Evolutionary conservation across 2,113 vertebrate genomes (phyloP), one percentile per base, ranked within the genome.

Genomic region (Pantherophis guttatus): DNA sequence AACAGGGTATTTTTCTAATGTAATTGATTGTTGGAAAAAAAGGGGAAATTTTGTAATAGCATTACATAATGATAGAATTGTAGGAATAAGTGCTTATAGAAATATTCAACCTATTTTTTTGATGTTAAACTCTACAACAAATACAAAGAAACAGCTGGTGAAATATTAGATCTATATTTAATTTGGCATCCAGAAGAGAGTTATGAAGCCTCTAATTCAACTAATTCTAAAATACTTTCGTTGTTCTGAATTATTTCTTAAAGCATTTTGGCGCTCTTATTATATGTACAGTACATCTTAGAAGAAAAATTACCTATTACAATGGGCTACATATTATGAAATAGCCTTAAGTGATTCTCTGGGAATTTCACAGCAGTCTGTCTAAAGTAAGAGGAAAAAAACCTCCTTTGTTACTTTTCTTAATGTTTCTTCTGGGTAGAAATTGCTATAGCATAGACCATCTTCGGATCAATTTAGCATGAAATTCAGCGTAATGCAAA

Each of bases 1-100:
- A 48, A 48, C 44, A 44, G 39, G 44, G 44, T 48, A 17, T 50
- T 85, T 92, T 94, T 59, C 91, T 15, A 0, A 58, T 44, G 23
- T 93, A 94, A 93, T 93, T 93, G 87, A 93, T 91, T 90, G 94
- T 93, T 94, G 94, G 24, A 94, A 93, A 94, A 23, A 1, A 19
- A 93, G 94, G 0, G 2, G 92, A 85, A 23, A 62, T 88, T 92
- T 92, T 50, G 7, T 92, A 88, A 91, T 91, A 88, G 91, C 50
- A 92, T 87, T 81, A 48, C 92, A 93, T 93, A 95, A 95, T 29
- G 92, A 62, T 52, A 57, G 90, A 92, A 94, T 11, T 65, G 48
- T 50, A 95, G 85, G 92, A 86, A 81, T 81, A 19, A 91, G 90
- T 70, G 91, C 54, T 87, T 12, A 1, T 26, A 44, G 33, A 88